These are phyloP conservation scores for Stegastes partitus DNA, from an alignment of 2,113 vertebrate species.

Conservation along the genomic window DNA sequence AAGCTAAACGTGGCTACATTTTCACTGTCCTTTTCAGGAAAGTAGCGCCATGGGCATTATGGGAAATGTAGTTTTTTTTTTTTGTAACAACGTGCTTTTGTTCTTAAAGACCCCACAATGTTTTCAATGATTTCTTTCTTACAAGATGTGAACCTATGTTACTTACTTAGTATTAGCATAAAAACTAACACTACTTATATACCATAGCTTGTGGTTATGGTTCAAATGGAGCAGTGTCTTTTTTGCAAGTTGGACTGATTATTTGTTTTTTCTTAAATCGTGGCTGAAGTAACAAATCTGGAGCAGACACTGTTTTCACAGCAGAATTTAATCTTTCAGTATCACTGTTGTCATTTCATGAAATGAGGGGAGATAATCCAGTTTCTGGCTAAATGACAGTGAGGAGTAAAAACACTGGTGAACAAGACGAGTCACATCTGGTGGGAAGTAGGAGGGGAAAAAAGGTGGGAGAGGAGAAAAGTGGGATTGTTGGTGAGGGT, in stretches of 20 bases:
- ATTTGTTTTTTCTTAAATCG: neutral
- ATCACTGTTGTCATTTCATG: neutral
- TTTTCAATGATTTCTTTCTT: neutral
- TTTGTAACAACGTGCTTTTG: rapidly evolving
- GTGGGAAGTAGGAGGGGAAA: constrained; percentile 28
- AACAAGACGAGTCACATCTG: constrained; percentile 69
- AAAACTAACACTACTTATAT: neutral
- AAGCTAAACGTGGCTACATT: neutral
- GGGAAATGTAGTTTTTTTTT: constrained; percentile 60
- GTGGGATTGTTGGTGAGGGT: constrained; percentile 20
- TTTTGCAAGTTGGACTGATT: neutral
- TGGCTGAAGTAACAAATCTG: neutral
- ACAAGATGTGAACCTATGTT: neutral
- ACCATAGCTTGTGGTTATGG: neutral
- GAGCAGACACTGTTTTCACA: neutral
- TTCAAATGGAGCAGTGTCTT: neutral
- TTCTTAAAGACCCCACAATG: neutral
- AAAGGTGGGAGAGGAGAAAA: constrained; percentile 24
- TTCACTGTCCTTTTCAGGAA: constrained; percentile 30
- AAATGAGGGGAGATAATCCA: neutral
- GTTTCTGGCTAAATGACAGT: constrained; percentile 1
- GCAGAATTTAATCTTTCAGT: neutral
- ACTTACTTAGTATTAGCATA: too few relatives aligned
- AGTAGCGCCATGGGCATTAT: neutral
- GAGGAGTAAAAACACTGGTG: constrained; percentile 4